Evolutionary conservation across 2,797 vertebrate genomes (phyloP).

Genomic region (Leucoraja ocellata): DNA sequence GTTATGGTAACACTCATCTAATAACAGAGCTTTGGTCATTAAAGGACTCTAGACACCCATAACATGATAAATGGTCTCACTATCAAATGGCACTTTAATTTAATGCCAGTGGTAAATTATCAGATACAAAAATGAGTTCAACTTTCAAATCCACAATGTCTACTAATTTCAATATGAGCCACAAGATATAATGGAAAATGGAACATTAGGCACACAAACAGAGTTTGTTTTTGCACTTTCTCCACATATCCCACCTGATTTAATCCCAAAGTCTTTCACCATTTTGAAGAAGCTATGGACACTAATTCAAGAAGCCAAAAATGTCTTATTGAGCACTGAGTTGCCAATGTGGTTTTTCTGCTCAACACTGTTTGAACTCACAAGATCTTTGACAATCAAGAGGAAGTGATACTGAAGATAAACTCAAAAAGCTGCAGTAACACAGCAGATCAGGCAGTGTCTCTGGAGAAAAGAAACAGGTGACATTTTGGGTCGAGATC

Average conservation of each 20-base stretch:
- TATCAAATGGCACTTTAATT: not conserved
- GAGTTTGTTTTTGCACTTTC: not conserved
- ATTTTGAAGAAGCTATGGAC: not conserved
- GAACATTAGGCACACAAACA: not conserved
- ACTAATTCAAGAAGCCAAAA: not conserved
- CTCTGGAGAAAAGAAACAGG: no score
- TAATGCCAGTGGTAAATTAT: not conserved
- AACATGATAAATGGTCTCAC: not conserved
- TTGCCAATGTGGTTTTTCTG: not conserved
- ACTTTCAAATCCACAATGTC: not conserved
- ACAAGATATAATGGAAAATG: not conserved
- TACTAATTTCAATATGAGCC: not conserved
- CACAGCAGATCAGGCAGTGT: no score
- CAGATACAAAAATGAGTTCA: not conserved
- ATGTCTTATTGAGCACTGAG: not conserved
- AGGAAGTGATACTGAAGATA: not conserved
- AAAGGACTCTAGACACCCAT: not conserved
- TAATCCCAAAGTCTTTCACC: not conserved
- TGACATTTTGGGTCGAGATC: no score
- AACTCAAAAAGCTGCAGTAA: no score
- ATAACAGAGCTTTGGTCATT: not conserved
- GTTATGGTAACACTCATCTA: not conserved
- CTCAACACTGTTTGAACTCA: not conserved
- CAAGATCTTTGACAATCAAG: not conserved
- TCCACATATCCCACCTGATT: not conserved